Base-by-base conservation (phyloP, 2,113 vertebrate genomes). In the Thalassarche chlororhynchos region DNA sequence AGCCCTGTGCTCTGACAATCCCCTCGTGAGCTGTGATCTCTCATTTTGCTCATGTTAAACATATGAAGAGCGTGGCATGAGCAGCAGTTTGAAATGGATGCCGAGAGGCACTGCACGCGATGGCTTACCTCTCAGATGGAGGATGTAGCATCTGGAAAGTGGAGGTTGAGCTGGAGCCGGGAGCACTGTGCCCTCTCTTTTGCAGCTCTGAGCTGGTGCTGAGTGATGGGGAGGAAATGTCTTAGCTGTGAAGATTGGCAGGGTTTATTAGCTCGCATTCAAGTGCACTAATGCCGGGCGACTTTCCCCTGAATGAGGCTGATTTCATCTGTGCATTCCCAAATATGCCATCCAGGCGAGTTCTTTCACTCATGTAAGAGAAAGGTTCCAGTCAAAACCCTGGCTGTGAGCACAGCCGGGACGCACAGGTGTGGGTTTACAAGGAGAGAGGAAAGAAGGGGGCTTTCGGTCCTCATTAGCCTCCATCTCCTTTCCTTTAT, bases 341-440 rank as follows among this genome's bases (percentile, higher is more conserved):
- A 84, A 82, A 54, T 74, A 80, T 32, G 21, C 72, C 68, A 90
- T 81, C 75, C 83, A 84, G 89, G 76, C 19, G 5, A 95, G 62
- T 24, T 74, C 54, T 89, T 95, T 49, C 46, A 44, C 52, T 54
- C 25, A 6, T 2, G 10, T 64, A 34, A 93, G 58, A 80, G 14
- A 95, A 66, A 74, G 6, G 5, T 77, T 38, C 54, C 75, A 88
- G 79, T 51, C 69, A 74, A 86, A 95, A 40, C 28, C 21, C 5
- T 12, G 64, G 16, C 79, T 92, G 75, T 21, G 24, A 81, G 46
- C 51, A 72, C 78, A 93, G 87, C 55, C 17, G 8, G 46, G 40
- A 72, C 7, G 16, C 64, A 46, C 83, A 93, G 86, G 40, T 96
- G 86, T 86, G 80, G 21, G 38, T 96, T 97, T 97, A 96, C 89